phyloP scores from a whole-genome alignment of 2,888 invertebrate genomes.

The Drosophila basisetae region DNA sequence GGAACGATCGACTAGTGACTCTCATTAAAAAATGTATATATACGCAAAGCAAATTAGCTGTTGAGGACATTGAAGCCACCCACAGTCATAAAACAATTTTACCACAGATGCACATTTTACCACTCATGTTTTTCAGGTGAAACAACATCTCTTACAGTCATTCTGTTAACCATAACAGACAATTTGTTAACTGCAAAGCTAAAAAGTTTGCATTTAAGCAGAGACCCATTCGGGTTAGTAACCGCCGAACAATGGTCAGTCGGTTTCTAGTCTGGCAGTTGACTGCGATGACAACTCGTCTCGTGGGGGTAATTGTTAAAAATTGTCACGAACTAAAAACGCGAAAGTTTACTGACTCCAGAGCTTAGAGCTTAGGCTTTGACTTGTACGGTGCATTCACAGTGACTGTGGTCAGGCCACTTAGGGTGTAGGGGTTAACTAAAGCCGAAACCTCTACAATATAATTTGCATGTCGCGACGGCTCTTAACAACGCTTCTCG shows the following conservation, averaged over 20 bases:
- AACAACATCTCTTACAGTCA: conserved; percentile 1
- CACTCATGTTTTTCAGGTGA: conserved; percentile 11
- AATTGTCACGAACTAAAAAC: conserved; percentile 75
- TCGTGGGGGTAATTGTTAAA: conserved; percentile 68
- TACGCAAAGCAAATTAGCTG: neutral
- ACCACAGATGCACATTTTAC: neutral
- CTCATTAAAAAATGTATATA: neutral
- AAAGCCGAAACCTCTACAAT: conserved; percentile 23
- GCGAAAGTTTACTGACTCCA: conserved; percentile 72
- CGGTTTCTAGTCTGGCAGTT: conserved; percentile 16
- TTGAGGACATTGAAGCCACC: neutral
- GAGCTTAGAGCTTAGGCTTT: conserved; percentile 8
- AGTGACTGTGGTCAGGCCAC: conserved; percentile 23
- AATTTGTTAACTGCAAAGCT: conserved; percentile 37
- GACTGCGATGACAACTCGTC: conserved; percentile 38
- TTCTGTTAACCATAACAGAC: conserved; percentile 38
- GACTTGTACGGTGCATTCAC: conserved; percentile 17
- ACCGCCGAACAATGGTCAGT: conserved; percentile 68
- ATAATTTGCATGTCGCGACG: conserved; percentile 65
- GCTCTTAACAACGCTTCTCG: conserved; percentile 32
- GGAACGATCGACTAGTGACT: neutral
- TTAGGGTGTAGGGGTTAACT: conserved; percentile 4
- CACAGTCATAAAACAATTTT: neutral
- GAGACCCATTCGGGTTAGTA: conserved; percentile 55
- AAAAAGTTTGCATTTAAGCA: conserved; percentile 10